Evolutionary conservation across 2,113 vertebrate species (phyloP).

Genomic region (Callipepla squamata): DNA sequence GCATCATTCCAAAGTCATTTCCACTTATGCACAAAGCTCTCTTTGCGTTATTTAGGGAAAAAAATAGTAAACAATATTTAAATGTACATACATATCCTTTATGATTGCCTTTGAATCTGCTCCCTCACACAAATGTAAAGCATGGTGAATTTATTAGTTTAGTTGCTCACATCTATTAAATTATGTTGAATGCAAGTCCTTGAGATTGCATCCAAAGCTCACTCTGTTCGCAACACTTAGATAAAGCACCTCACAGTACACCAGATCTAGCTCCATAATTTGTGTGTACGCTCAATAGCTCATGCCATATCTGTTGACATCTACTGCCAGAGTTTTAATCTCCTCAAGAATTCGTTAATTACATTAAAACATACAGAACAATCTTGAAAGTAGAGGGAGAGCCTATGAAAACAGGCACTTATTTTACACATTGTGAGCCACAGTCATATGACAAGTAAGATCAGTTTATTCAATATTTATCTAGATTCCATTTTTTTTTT

Average conservation of each 20-base stretch:
- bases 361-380: not conserved
- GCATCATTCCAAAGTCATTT: not conserved
- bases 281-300: not conserved
- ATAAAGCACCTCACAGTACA: not conserved
- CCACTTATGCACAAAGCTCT: not conserved
- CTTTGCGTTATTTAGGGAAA: not conserved
- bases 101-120: not conserved
- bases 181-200: not conserved
- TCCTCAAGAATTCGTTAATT: constrained; percentile 8
- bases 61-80: not conserved
- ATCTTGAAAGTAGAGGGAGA: not conserved
- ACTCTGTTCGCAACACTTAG: not conserved
- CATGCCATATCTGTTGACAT: not conserved
- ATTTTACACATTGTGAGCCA: not conserved
- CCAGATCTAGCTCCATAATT: not conserved
- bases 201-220: not conserved
- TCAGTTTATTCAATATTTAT: not conserved
- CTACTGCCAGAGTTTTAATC: not conserved
- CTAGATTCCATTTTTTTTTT: not conserved
- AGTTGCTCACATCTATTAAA: constrained; percentile 13
- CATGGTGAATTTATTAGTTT: not conserved
- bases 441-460: not conserved
- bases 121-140: not conserved
- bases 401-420: not conserved
- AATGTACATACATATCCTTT: not conserved